Percentiles rank a stretch among this genome's conserved stretches.
phyloP scores from a whole-genome alignment of 2,113 vertebrate genomes.

The Antechinus stuartii region DNA sequence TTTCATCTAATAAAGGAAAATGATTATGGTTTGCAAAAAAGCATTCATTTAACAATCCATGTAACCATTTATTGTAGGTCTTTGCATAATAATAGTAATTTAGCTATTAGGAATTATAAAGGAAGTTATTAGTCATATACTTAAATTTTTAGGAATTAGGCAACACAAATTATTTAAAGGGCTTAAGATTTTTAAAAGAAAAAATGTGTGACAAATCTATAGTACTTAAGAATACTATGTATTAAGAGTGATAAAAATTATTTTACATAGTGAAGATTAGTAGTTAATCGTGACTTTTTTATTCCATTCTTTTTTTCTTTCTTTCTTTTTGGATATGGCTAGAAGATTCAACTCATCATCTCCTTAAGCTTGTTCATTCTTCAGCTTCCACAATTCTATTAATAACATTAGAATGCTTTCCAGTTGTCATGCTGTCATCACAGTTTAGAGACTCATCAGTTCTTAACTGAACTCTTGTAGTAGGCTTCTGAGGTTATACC shows the following conservation, averaged over 20 bases:
- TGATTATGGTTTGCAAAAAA: slow-evolving; percentile 89
- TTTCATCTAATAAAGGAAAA: slow-evolving; percentile 91
- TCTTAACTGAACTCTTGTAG: not conserved
- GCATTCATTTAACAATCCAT: slow-evolving; percentile 90
- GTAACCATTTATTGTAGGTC: slow-evolving; percentile 87
- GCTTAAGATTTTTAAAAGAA: slow-evolving; percentile 76
- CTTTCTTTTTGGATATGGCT: slow-evolving; percentile 47
- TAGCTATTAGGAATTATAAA: slow-evolving; percentile 87
- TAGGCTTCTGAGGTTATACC: not conserved
- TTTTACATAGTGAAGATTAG: slow-evolving; percentile 68
- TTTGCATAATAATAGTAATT: slow-evolving; percentile 91
- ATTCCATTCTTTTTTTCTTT: slow-evolving; percentile 59
- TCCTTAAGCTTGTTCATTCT: not conserved
- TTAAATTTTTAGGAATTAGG: slow-evolving; percentile 76
- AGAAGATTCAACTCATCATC: not conserved
- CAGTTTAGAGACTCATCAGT: not conserved
- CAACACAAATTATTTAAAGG: slow-evolving; percentile 82
- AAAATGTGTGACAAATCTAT: slow-evolving; percentile 73
- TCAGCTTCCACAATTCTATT: not conserved
- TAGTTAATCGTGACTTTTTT: slow-evolving; percentile 73
- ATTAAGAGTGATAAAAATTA: slow-evolving; percentile 62
- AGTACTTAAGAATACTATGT: slow-evolving; percentile 68
- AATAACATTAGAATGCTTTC: not conserved
- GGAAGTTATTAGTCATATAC: slow-evolving; percentile 87
- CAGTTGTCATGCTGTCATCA: not conserved